Percentiles rank a stretch among this genome's conserved stretches.
phyloP scores from a whole-genome alignment of 1,140 invertebrate genomes.

The Cotesia typhae region DNA sequence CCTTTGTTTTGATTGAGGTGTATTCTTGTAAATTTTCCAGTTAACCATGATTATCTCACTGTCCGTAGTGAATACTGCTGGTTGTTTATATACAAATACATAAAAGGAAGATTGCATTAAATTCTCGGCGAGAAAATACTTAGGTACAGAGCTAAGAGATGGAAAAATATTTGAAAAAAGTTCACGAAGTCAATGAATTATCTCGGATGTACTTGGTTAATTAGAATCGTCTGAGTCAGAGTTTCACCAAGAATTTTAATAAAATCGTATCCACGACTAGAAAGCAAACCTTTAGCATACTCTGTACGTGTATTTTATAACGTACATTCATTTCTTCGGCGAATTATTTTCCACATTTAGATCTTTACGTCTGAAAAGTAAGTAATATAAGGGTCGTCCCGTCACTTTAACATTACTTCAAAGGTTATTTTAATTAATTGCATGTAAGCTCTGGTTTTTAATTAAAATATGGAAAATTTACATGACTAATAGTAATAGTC shows the following conservation, averaged over 20 bases:
- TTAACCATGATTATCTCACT: no score
- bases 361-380: no score
- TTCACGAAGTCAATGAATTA: constrained; percentile 28
- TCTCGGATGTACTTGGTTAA: constrained; percentile 26
- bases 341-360: background rate
- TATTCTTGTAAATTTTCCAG: no score
- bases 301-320: background rate
- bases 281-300: background rate
- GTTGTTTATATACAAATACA: no score
- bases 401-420: no score
- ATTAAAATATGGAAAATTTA: no score
- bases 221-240: constrained; percentile 32
- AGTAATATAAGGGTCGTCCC: no score
- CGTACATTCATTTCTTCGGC: background rate
- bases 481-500: no score
- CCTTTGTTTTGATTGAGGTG: no score
- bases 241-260: constrained; percentile 43
- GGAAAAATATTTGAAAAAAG: constrained; percentile 15
- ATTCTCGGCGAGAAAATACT: background rate
- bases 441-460: no score
- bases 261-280: constrained; percentile 31
- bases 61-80: no score
- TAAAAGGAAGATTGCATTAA: background rate
- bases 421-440: no score
- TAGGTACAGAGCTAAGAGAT: background rate